Conservation (phyloP, 2,888 invertebrate genomes). For the Trichopria drosophilae region DNA sequence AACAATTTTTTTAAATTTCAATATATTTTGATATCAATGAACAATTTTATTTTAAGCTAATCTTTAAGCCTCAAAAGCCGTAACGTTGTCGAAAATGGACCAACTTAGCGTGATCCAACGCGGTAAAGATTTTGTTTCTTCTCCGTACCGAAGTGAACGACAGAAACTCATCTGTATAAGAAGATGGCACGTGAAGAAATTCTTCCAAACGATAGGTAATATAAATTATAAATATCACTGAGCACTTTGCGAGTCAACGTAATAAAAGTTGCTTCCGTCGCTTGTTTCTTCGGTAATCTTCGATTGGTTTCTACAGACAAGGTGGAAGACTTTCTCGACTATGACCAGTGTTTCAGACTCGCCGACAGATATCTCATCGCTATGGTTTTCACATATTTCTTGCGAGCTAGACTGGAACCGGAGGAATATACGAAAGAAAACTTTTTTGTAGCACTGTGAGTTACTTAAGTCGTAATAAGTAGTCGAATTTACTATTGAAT, state of each 20-base stretch:
- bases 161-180: conserved; percentile 36
- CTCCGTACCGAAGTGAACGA: conserved; percentile 25
- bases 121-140: conserved; percentile 15
- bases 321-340: conserved; percentile 57
- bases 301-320: conserved; percentile 47
- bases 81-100: too few relatives aligned
- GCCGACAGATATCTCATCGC: conserved; percentile 65
- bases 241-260: not conserved
- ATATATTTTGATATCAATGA: too few relatives aligned
- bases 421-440: conserved; percentile 60
- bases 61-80: too few relatives aligned
- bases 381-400: conserved; percentile 64
- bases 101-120: too few relatives aligned
- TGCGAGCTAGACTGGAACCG: conserved; percentile 58
- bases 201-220: conserved; percentile 45
- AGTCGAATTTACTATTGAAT: not conserved
- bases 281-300: conserved; percentile 17
- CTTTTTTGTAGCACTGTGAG: conserved; percentile 64
- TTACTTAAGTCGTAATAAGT: not conserved
- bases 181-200: conserved; percentile 42
- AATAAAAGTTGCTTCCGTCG: not conserved
- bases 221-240: conserved; percentile 4
- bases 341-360: conserved; percentile 59
- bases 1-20: too few relatives aligned
- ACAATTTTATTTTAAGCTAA: too few relatives aligned